Conservation (phyloP, 1,140 invertebrate genomes). For the Orius insidiosus region DNA sequence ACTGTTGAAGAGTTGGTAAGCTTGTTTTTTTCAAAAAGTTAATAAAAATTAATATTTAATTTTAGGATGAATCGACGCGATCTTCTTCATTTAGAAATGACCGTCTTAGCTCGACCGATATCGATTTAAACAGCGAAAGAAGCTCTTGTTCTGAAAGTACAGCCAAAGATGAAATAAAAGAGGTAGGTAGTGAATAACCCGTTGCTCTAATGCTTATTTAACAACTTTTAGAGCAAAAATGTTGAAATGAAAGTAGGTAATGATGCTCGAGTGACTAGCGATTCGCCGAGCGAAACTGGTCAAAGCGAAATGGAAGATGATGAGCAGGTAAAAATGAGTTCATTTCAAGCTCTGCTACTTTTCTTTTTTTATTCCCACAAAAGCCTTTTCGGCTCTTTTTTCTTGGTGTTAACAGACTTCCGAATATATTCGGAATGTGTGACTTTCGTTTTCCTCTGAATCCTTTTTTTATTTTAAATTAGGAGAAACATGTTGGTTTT, state of each 20-base stretch:
- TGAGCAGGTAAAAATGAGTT: conserved; percentile 24
- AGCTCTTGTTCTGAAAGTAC: conserved; percentile 18
- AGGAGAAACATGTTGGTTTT: conserved; percentile 47
- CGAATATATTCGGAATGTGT: neutral
- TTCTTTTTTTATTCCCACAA: neutral
- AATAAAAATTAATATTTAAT: too few species aligned
- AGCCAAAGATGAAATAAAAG: conserved; percentile 7
- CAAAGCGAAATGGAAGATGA: conserved; percentile 25
- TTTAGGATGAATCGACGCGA: too few species aligned
- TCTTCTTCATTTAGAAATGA: conserved; percentile 11
- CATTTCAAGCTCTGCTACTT: conserved; percentile 3
- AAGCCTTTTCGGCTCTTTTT: neutral
- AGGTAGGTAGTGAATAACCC: conserved; percentile 2
- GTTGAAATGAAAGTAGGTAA: conserved; percentile 11
- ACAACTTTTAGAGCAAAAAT: conserved; percentile 4
- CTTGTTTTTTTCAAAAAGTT: conserved; percentile 10
- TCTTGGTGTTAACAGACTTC: neutral
- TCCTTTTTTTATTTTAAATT: neutral
- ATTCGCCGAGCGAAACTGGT: conserved; percentile 17
- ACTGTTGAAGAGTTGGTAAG: conserved; percentile 8
- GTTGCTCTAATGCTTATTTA: conserved; percentile 5
- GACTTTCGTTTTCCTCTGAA: neutral
- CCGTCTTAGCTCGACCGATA: conserved; percentile 17
- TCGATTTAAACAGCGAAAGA: conserved; percentile 17
- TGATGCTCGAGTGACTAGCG: conserved; percentile 14